A percentile compares a stretch with the other conserved stretches of the same genome.
phyloP scores from a whole-genome alignment of 2,888 invertebrate species.

The Disparrhopalites patrizii region DNA sequence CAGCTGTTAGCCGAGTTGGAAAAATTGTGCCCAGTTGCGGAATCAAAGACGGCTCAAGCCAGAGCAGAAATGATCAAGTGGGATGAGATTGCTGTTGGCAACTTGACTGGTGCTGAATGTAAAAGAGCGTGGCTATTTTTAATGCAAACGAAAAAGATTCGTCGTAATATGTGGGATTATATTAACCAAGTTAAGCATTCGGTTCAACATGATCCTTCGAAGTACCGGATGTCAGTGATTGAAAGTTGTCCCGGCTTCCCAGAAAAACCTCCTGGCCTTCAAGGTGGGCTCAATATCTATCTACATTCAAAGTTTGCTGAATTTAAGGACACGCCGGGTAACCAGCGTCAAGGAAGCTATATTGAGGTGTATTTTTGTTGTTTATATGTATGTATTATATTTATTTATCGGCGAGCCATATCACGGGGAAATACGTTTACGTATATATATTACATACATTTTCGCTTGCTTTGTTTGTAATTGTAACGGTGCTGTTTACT shows the following conservation, averaged over 20 bases:
- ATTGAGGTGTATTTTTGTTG: conserved; percentile 15
- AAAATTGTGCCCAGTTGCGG: conserved; percentile 17
- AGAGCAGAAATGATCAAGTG: conserved; percentile 32
- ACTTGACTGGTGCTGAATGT: conserved; percentile 33
- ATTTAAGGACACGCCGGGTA: conserved; percentile 8
- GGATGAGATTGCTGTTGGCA: conserved; percentile 37
- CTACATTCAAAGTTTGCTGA: neutral
- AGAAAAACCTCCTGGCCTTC: conserved; percentile 1
- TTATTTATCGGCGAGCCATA: too few relatives aligned
- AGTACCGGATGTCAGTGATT: conserved; percentile 26
- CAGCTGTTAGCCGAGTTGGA: neutral
- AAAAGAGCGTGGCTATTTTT: conserved; percentile 34
- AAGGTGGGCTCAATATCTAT: neutral
- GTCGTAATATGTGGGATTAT: conserved; percentile 41
- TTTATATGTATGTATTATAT: conserved; percentile 1
- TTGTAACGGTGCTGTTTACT: too few relatives aligned
- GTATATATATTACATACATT: too few relatives aligned
- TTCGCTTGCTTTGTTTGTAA: too few relatives aligned
- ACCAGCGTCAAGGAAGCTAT: conserved; percentile 5
- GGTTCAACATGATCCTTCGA: conserved; percentile 13
- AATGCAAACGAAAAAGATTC: conserved; percentile 26
- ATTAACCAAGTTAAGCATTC: conserved; percentile 33
- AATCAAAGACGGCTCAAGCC: conserved; percentile 1
- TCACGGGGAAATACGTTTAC: too few relatives aligned
- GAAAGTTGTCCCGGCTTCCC: conserved; percentile 36